These are phyloP conservation scores for Myocastor coypus DNA, from an alignment of 2,113 vertebrate species.

Conservation along the genomic window DNA sequence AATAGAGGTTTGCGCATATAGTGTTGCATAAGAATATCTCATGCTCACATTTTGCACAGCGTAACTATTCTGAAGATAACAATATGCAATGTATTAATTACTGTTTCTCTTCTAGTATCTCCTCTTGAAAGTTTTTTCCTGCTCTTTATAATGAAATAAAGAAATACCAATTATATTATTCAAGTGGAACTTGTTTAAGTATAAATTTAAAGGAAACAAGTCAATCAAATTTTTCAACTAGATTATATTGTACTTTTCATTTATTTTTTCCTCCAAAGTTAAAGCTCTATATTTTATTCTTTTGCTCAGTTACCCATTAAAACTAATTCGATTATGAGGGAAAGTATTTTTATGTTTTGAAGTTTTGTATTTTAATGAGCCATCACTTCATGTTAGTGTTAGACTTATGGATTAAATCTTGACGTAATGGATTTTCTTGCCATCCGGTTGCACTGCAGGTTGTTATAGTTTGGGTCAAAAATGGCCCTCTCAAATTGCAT, in stretches of 20 bases:
- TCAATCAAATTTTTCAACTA: slow-evolving; percentile 26
- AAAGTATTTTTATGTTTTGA: background rate
- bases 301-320: background rate
- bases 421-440: background rate
- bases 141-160: background rate
- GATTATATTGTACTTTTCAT: slow-evolving; percentile 34
- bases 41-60: too few relatives aligned
- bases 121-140: too few relatives aligned
- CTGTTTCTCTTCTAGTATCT: too few relatives aligned
- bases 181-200: background rate
- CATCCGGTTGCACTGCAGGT: background rate
- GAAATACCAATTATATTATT: slow-evolving; percentile 37
- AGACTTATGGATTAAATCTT: slow-evolving; percentile 14
- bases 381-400: background rate
- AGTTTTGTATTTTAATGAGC: slow-evolving; percentile 14
- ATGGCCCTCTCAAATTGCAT: background rate
- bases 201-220: background rate
- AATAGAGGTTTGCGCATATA: too few relatives aligned
- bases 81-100: too few relatives aligned
- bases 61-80: too few relatives aligned
- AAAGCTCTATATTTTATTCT: background rate
- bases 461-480: background rate
- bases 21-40: too few relatives aligned
- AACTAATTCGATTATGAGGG: background rate
- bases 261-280: slow-evolving; percentile 45